Percentiles rank a stretch among this genome's conserved stretches.
Evolutionary conservation across 2,797 vertebrate species (phyloP).

Genomic region (Gallinago stenura): DNA sequence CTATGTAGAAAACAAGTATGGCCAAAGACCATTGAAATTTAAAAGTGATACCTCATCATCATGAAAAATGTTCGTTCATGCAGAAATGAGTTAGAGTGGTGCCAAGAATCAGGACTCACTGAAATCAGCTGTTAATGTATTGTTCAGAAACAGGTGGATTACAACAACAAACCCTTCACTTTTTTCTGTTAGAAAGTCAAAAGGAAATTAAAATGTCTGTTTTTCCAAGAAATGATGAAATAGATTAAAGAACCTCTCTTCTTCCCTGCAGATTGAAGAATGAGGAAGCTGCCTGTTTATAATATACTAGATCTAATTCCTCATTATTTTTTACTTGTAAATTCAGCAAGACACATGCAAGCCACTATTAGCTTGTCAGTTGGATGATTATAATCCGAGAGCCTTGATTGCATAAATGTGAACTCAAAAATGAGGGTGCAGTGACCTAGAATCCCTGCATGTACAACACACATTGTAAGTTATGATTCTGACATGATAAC

Average conservation of each 20-base stretch:
- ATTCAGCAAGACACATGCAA: rapidly evolving
- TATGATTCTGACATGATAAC: background rate
- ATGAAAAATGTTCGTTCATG: background rate
- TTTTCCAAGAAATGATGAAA: background rate
- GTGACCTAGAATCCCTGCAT: background rate
- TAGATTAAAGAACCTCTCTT: background rate
- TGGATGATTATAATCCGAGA: background rate
- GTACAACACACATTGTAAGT: background rate
- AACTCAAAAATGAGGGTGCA: background rate
- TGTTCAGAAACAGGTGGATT: background rate
- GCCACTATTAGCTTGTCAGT: background rate
- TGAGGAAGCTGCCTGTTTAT: background rate
- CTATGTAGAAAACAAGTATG: background rate
- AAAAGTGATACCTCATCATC: background rate
- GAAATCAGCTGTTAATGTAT: background rate
- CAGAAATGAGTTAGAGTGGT: background rate
- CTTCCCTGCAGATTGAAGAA: background rate
- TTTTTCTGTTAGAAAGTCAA: background rate
- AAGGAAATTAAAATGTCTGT: background rate
- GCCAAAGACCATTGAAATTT: background rate
- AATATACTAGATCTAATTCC: background rate
- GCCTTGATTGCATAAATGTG: background rate
- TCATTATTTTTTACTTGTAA: background rate
- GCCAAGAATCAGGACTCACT: background rate
- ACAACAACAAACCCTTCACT: background rate